Base-by-base conservation (phyloP, 2,888 invertebrate species). In the Troglohyphantes excavatus region DNA sequence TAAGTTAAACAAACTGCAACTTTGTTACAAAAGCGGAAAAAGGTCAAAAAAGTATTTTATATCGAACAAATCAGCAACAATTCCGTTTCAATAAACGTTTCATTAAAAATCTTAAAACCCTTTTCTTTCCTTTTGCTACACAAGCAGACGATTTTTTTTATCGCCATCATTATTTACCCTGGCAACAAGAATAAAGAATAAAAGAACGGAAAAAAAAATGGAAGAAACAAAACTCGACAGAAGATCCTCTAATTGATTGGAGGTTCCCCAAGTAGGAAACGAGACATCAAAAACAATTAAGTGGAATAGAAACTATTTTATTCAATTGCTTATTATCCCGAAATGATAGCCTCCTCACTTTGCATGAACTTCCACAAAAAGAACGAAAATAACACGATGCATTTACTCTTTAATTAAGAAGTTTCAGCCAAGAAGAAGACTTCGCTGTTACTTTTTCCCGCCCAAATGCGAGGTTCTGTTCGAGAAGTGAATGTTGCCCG, bases 331-430 rank as follows among this genome's bases (percentile, higher is more conserved):
- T 65, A 43, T 43, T 39, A 63, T 43, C 78, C 33, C 46, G 46
- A 26, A 72, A 46, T 23, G 72, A 72, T 63, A 23, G 23, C 63
- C 17, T 43, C 63, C n/a, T n/a, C n/a, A n/a, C 13, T 63, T 39
- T 39, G 33, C 76, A 61, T 29, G 5, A n/a, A 11, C 61, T 21
- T 23, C 13, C 23, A 26, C 6, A n/a, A 78, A 61, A 63, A 39
- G 39, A 53, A 53, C 53, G 53, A 53, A 53, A 46, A 72, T 43
- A 21, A 9, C 21, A 11, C 33, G 65, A 78, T 39, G 33, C 33
- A 78, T n/a, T 43, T 21, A 39, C 63, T 43, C 78, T 78, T 78
- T 65, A 78, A 65, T 78, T 65, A 78, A 78, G 78, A 78, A 65
- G 72, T 39, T 43, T 72, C 23, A 39, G 23, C 26, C 61, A 43